Conservation (phyloP, 2,888 invertebrate genomes). For the Drosophila merina region DNA sequence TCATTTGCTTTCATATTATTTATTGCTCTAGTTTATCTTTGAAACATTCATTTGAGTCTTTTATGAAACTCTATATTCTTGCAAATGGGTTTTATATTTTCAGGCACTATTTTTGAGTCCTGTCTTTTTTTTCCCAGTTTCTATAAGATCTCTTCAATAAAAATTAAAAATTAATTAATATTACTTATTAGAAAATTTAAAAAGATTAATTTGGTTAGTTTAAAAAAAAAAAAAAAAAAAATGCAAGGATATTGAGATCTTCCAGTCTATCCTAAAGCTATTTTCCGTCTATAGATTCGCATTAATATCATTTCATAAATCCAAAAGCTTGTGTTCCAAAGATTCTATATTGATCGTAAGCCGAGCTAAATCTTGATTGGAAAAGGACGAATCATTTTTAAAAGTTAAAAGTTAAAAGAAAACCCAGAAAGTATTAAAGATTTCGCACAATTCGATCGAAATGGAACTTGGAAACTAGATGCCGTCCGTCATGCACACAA, state of each 20-base stretch:
- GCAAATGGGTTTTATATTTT: not conserved
- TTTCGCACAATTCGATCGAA: not conserved
- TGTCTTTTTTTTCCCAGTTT: too few species aligned
- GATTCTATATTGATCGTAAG: not conserved
- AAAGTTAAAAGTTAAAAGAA: too few species aligned
- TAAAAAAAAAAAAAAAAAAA: not conserved
- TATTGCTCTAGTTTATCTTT: not conserved
- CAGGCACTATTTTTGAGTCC: too few species aligned
- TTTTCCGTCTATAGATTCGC: not conserved
- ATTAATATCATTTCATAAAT: not conserved
- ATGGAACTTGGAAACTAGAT: not conserved
- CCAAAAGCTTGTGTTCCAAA: not conserved
- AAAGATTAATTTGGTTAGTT: too few species aligned
- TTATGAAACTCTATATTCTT: not conserved
- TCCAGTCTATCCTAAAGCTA: too few species aligned
- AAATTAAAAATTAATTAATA: too few species aligned
- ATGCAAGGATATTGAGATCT: not conserved
- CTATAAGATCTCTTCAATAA: too few species aligned
- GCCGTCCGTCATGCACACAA: too few species aligned
- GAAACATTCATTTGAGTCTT: not conserved
- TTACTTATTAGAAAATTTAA: too few species aligned
- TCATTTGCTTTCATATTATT: not conserved
- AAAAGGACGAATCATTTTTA: too few species aligned
- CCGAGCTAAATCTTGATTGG: too few species aligned
- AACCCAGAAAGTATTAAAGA: too few species aligned